Percentiles rank a stretch among this genome's conserved stretches.
Evolutionary conservation across 2,888 invertebrate genomes (phyloP).

Genomic region (Bimastos eiseni): DNA sequence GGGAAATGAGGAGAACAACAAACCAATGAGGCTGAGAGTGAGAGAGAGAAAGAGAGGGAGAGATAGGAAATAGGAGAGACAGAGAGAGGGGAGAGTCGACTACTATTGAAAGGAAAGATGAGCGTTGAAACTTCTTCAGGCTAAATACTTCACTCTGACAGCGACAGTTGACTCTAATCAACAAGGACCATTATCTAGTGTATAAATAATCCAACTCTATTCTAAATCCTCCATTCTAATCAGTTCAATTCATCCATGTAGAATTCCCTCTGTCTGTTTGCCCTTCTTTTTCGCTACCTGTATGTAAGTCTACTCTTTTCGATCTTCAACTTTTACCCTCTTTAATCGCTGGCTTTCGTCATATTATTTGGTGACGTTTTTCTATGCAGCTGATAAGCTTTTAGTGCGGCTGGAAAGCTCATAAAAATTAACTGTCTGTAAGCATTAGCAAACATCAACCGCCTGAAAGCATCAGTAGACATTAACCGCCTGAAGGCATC

Average conservation of each 20-base stretch:
- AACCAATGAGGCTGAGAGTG: too few relatives aligned
- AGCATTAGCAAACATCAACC: neutral
- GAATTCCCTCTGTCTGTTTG: neutral
- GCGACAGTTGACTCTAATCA: too few relatives aligned
- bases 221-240: neutral
- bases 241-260: neutral
- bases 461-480: too few relatives aligned
- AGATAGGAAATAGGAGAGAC: neutral
- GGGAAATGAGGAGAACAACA: too few relatives aligned
- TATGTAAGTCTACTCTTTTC: neutral
- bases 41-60: neutral
- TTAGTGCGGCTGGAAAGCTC: neutral
- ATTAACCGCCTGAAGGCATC: neutral
- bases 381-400: neutral
- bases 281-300: neutral
- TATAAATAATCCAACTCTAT: neutral
- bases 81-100: neutral
- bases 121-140: neutral
- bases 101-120: neutral
- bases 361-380: neutral
- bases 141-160: neutral
- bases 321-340: neutral
- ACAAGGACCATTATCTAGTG: neutral
- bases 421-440: neutral
- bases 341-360: neutral